A percentile compares a stretch with the other conserved stretches of the same genome.
phyloP scores from a whole-genome alignment of 2,113 vertebrate species.

The Cryptomyrus ogoouensis region DNA sequence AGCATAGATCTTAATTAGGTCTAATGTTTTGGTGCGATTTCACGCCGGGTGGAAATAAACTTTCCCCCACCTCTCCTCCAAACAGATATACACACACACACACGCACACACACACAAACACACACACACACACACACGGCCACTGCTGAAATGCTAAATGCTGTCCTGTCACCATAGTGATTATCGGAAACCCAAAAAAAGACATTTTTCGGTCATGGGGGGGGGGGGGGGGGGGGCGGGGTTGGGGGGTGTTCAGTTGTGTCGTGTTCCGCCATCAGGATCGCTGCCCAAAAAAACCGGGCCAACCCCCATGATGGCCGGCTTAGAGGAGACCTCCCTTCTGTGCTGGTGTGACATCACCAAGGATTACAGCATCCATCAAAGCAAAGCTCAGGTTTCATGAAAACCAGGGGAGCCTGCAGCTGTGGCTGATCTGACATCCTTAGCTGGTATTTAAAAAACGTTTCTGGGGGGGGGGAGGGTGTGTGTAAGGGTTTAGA shows the following conservation, averaged over 20 bases:
- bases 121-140: not conserved
- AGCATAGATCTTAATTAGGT: constrained; percentile 25
- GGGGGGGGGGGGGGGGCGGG: not conserved
- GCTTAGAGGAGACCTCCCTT: constrained; percentile 21
- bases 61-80: constrained; percentile 1
- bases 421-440: constrained; percentile 15
- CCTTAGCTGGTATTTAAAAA: constrained; percentile 9
- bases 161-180: not conserved
- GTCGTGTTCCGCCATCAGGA: constrained; percentile 3
- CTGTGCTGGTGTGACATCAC: constrained; percentile 29
- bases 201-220: constrained; percentile 8
- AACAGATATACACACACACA: not conserved
- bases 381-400: constrained; percentile 35
- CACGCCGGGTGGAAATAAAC: not conserved
- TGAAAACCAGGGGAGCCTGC: constrained; percentile 26
- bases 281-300: not conserved
- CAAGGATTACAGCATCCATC: constrained; percentile 43
- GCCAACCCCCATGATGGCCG: constrained; percentile 29
- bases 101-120: not conserved
- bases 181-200: not conserved
- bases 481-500: not conserved
- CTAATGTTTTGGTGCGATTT: constrained; percentile 23
- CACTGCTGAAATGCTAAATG: not conserved
- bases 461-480: not conserved
- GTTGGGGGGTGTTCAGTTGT: constrained; percentile 19